These are phyloP conservation scores for Neria commutata DNA, from an alignment of 2,888 invertebrate genomes.

Conservation along the genomic window DNA sequence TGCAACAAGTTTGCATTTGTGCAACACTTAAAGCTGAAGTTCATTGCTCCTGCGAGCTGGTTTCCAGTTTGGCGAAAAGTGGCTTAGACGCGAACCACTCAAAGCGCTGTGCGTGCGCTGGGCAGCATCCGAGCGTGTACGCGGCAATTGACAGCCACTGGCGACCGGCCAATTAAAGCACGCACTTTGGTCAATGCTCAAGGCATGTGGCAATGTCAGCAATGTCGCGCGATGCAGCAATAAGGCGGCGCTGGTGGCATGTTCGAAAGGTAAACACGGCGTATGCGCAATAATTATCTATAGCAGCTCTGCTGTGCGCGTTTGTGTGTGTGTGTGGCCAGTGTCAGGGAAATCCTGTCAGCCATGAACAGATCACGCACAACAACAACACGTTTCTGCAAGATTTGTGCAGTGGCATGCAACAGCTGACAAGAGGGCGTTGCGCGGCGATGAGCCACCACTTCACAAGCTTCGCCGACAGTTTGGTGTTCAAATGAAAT, in stretches of 20 bases:
- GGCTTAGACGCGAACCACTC: no score
- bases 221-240: not conserved
- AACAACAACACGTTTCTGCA: no score
- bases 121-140: no score
- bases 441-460: no score
- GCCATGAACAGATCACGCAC: not conserved
- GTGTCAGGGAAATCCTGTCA: not conserved
- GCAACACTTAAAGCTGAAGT: not conserved
- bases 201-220: no score
- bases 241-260: not conserved
- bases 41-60: not conserved
- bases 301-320: no score
- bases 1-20: not conserved
- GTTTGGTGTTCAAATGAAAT: no score
- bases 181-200: no score
- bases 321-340: not conserved
- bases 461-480: no score
- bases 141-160: no score
- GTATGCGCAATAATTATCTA: conserved; percentile 7
- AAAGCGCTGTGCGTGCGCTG: no score
- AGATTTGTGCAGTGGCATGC: not conserved
- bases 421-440: not conserved
- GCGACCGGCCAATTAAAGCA: no score
- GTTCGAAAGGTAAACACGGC: not conserved
- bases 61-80: conserved; percentile 1